These are phyloP conservation scores for Chunga burmeisteri DNA, from an alignment of 2,113 vertebrate genomes.

Conservation along the genomic window DNA sequence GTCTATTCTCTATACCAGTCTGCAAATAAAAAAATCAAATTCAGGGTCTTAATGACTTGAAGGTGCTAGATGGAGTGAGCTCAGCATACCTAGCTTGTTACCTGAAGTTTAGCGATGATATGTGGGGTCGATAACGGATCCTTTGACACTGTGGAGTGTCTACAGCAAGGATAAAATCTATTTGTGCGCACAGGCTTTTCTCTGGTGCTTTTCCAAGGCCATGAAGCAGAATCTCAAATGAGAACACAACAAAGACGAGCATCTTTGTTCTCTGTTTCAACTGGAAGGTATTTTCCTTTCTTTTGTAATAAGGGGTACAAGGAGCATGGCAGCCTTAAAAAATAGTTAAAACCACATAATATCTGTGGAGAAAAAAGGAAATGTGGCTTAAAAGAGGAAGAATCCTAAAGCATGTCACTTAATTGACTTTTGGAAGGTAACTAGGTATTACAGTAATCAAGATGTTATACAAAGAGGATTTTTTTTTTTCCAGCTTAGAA, in stretches of 20 bases:
- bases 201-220: neutral
- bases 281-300: neutral
- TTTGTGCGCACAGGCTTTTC: neutral
- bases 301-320: neutral
- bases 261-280: neutral
- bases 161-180: neutral
- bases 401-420: neutral
- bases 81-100: neutral
- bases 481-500: neutral
- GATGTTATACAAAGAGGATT: neutral
- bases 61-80: neutral
- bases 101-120: neutral
- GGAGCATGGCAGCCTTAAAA: neutral
- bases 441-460: neutral
- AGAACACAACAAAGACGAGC: neutral
- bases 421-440: neutral
- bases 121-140: neutral
- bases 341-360: neutral
- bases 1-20: neutral
- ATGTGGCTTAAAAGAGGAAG: neutral
- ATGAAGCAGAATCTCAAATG: neutral
- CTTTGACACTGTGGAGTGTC: neutral
- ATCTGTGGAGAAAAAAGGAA: neutral
- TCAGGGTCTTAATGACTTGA: neutral
- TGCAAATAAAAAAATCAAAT: neutral